Conservation (phyloP, 2,888 invertebrate genomes). For the Linnaemya tessellans region DNA sequence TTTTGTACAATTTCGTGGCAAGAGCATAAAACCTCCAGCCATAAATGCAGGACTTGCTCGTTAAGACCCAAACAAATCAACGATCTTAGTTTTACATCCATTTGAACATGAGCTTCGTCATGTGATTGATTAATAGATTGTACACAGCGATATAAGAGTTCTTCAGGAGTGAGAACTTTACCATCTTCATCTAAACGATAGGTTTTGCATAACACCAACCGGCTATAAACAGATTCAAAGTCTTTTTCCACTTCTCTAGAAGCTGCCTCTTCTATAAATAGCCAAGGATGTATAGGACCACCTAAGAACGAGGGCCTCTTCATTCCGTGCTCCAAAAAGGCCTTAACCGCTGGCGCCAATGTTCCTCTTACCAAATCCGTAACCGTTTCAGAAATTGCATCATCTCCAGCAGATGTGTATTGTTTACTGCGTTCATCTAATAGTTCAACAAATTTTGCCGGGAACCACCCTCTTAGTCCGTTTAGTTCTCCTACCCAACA, state of each 20-base stretch:
- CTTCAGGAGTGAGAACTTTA: slow-evolving; percentile 99
- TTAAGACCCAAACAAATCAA: slow-evolving; percentile 97
- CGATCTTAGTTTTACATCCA: slow-evolving; percentile 99
- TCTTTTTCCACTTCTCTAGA: slow-evolving; percentile 98
- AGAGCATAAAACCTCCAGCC: slow-evolving; percentile 98
- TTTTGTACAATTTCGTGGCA: slow-evolving; percentile 97
- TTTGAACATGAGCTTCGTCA: slow-evolving; percentile 97
- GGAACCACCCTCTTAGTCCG: slow-evolving; percentile 98
- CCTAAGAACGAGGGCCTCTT: slow-evolving; percentile 94
- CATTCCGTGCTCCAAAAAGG: slow-evolving; percentile 97
- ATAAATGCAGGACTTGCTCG: slow-evolving; percentile 98
- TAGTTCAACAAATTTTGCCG: slow-evolving; percentile 97
- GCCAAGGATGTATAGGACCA: slow-evolving; percentile 98
- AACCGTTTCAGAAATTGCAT: slow-evolving; percentile 97
- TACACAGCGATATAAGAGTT: slow-evolving; percentile 96
- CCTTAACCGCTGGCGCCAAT: slow-evolving; percentile 95
- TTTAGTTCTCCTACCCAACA: slow-evolving; percentile 99
- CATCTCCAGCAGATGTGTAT: slow-evolving; percentile 97
- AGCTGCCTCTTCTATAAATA: slow-evolving; percentile 99
- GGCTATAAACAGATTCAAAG: slow-evolving; percentile 98
- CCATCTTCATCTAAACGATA: slow-evolving; percentile 99
- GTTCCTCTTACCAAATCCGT: slow-evolving; percentile 98
- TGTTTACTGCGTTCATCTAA: slow-evolving; percentile 97
- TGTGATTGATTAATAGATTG: slow-evolving; percentile 98
- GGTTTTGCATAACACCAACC: slow-evolving; percentile 98